A percentile compares a stretch with the other conserved stretches of the same genome.
Conservation (phyloP, 2,888 invertebrate species). For the Eustalomyia histrio region DNA sequence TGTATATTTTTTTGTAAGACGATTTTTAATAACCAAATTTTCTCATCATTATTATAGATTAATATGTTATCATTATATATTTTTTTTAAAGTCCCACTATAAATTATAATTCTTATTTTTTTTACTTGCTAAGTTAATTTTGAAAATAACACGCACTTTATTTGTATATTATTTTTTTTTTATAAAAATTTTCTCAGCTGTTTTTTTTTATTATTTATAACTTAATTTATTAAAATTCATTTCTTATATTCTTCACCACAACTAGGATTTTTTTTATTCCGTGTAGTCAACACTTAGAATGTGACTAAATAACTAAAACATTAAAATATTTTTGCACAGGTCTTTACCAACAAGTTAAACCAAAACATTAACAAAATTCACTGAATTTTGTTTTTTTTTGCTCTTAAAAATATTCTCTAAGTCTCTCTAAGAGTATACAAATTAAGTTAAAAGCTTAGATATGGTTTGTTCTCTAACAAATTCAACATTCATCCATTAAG, state of each 20-base stretch:
- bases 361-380: neutral
- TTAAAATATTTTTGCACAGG: conserved; percentile 55
- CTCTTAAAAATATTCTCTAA: conserved; percentile 28
- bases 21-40: neutral
- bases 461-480: conserved; percentile 3
- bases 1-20: neutral
- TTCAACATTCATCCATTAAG: neutral
- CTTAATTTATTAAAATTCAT: neutral
- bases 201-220: neutral
- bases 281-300: conserved; percentile 49
- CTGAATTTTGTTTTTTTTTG: neutral
- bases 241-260: neutral
- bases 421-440: conserved; percentile 16
- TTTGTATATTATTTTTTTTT: conserved; percentile 2
- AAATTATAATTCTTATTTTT: conserved; percentile 1
- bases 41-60: neutral
- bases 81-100: conserved; percentile 8
- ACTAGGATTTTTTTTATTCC: neutral
- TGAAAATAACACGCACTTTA: neutral
- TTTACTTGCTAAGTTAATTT: neutral
- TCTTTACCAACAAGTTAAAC: conserved; percentile 43
- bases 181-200: neutral
- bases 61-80: neutral
- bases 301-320: conserved; percentile 54
- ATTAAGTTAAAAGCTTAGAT: neutral